A percentile compares a stretch with the other conserved stretches of the same genome.
Evolutionary conservation across 2,888 invertebrate species (phyloP).

Genomic region (Leptinotarsa haldemani): DNA sequence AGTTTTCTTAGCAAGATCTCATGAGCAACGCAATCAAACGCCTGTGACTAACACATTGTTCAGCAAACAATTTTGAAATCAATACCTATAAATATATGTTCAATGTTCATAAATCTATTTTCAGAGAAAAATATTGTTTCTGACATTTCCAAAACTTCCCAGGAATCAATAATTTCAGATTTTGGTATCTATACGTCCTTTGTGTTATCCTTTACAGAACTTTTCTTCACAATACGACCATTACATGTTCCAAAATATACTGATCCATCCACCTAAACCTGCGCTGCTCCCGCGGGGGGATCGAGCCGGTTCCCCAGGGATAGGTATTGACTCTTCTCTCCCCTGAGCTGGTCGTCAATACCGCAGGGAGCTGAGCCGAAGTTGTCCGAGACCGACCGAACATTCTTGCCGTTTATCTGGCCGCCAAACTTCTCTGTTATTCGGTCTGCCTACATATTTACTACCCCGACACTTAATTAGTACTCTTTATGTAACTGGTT

Average conservation of each 20-base stretch:
- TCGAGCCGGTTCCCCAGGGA: constrained; percentile 66
- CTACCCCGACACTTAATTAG: constrained; percentile 55
- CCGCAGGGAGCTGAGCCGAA: constrained; percentile 67
- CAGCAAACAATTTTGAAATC: no score
- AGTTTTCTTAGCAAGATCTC: no score
- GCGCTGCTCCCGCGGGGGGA: constrained; percentile 47
- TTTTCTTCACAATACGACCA: neutral
- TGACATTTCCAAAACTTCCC: no score
- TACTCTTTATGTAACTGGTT: constrained; percentile 49
- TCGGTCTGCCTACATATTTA: constrained; percentile 59
- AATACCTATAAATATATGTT: no score
- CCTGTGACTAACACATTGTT: no score
- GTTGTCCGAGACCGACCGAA: constrained; percentile 60
- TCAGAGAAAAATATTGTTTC: no score
- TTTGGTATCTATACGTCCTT: no score
- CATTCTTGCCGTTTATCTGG: constrained; percentile 57
- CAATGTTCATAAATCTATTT: no score
- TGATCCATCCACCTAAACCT: constrained; percentile 8
- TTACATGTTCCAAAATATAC: neutral
- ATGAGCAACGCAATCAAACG: no score
- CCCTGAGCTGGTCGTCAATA: constrained; percentile 69
- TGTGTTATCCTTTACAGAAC: no score
- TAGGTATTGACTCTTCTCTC: constrained; percentile 70
- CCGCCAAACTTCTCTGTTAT: constrained; percentile 60
- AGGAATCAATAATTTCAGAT: no score